These are phyloP conservation scores for Camponotus fellah DNA, from an alignment of 2,888 invertebrate genomes.

Conservation along the genomic window DNA sequence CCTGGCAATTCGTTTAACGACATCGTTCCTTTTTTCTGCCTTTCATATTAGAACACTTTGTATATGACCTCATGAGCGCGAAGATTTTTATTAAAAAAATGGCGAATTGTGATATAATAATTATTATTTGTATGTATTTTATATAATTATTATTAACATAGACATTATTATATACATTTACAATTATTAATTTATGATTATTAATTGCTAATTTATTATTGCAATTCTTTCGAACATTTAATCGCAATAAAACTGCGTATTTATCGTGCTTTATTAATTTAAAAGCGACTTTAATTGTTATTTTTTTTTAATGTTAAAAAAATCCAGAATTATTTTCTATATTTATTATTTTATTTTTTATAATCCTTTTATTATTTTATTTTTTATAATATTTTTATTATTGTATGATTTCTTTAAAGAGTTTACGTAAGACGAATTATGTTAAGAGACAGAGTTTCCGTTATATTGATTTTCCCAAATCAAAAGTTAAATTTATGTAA, in stretches of 20 bases:
- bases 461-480: neutral
- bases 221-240: conserved; percentile 1
- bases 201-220: conserved; percentile 1
- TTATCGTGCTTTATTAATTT: conserved; percentile 21
- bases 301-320: conserved; percentile 4
- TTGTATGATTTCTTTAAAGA: neutral
- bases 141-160: neutral
- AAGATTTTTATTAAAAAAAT: neutral
- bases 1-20: conserved; percentile 9
- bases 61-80: neutral
- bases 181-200: neutral
- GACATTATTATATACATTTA: neutral
- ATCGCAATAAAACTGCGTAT: neutral
- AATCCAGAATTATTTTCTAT: neutral
- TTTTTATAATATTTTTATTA: neutral
- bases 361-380: neutral
- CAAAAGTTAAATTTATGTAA: neutral
- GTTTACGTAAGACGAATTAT: neutral
- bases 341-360: neutral
- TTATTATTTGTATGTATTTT: conserved; percentile 3
- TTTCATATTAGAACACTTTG: neutral
- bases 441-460: neutral
- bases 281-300: neutral
- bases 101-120: neutral
- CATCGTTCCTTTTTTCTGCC: neutral